phyloP scores from a whole-genome alignment of 2,797 vertebrate species.

The Diplodus puntazzo region DNA sequence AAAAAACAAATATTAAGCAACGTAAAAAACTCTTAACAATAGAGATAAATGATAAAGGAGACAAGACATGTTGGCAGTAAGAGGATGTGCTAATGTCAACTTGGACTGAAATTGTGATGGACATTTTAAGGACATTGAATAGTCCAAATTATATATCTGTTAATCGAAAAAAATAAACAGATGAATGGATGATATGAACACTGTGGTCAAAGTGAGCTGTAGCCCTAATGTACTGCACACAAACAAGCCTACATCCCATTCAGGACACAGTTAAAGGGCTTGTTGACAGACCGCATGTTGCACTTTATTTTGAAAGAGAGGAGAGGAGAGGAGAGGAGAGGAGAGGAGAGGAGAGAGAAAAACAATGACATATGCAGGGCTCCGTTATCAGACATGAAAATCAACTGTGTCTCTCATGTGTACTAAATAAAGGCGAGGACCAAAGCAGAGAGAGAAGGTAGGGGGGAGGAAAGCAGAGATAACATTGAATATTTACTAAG shows the following conservation, averaged over 20 bases:
- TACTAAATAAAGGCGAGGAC: conserved; percentile 19
- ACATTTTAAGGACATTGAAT: neutral
- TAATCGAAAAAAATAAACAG: neutral
- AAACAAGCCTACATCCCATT: neutral
- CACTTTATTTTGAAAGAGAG: too few relatives aligned
- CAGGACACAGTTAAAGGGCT: too few relatives aligned
- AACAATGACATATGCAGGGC: neutral
- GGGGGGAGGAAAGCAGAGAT: conserved; percentile 10
- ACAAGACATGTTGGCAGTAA: too few relatives aligned
- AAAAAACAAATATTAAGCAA: too few relatives aligned
- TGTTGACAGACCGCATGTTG: neutral
- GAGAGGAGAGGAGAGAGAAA: neutral
- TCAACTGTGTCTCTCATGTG: neutral
- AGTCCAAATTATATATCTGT: neutral
- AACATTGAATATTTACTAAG: conserved; percentile 44
- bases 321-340: neutral
- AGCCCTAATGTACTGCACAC: neutral
- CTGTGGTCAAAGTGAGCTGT: neutral
- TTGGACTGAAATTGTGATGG: neutral
- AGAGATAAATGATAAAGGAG: too few relatives aligned
- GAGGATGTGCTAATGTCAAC: neutral
- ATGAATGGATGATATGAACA: neutral
- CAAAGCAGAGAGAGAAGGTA: neutral
- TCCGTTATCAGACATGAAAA: conserved; percentile 7
- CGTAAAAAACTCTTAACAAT: too few relatives aligned